Conservation (phyloP, 2,888 invertebrate genomes). For the Syrista parreyssii region DNA sequence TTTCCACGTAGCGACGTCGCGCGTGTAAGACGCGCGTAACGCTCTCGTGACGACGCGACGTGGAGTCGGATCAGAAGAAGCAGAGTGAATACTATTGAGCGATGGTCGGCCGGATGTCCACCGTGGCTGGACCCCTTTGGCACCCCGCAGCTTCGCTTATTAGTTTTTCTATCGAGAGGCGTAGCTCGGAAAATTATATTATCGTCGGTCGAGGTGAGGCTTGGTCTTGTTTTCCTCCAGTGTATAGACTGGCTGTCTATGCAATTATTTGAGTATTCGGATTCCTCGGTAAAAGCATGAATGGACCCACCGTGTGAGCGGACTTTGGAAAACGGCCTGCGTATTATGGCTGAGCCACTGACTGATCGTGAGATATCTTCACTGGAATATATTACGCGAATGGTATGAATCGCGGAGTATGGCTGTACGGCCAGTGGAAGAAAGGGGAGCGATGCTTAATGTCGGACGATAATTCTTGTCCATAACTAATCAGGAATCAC, state of each 20-base stretch:
- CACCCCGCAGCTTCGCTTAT: slow-evolving; percentile 22
- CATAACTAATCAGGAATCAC: slow-evolving; percentile 38
- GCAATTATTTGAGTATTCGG: neutral
- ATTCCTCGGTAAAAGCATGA: neutral
- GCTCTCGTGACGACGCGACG: neutral
- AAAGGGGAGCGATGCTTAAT: slow-evolving; percentile 32
- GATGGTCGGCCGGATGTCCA: neutral
- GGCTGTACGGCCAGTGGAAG: neutral
- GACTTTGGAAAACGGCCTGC: neutral
- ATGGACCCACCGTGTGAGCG: neutral
- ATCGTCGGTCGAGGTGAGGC: slow-evolving; percentile 12
- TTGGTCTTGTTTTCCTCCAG: neutral
- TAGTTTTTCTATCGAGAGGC: slow-evolving; percentile 24
- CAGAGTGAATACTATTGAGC: neutral
- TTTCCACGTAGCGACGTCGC: slow-evolving; percentile 7
- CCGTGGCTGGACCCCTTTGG: slow-evolving; percentile 17
- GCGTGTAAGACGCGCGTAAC: neutral
- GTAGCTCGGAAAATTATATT: slow-evolving; percentile 21
- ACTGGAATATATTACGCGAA: slow-evolving; percentile 26
- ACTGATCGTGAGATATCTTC: slow-evolving; percentile 25
- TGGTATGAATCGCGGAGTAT: slow-evolving; percentile 13
- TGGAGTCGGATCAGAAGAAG: neutral
- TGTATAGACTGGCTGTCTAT: neutral
- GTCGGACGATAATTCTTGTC: slow-evolving; percentile 40
- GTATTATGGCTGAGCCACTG: neutral